Evolutionary conservation across 1,140 invertebrate species (phyloP).

Genomic region (Lepidurus packardi): DNA sequence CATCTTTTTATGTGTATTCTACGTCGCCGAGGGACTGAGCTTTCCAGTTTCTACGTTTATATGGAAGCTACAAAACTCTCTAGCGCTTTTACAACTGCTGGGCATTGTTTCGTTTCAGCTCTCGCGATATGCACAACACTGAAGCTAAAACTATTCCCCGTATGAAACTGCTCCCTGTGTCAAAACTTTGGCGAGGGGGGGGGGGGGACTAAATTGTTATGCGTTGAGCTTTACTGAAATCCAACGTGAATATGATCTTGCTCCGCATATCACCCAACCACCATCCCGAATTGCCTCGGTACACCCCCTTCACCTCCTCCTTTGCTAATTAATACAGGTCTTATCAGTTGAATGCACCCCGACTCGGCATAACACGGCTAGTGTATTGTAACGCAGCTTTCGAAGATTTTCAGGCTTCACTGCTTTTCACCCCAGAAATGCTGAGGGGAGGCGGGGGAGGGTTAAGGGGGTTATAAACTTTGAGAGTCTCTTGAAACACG

Average conservation of each 20-base stretch:
- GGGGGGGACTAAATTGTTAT: not conserved
- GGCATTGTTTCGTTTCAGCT: too few species aligned
- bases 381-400: conserved; percentile 3
- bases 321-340: conserved; percentile 17
- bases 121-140: too few species aligned
- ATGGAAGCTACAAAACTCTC: too few species aligned
- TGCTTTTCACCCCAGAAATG: not conserved
- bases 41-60: too few species aligned
- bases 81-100: too few species aligned
- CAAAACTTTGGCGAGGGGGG: not conserved
- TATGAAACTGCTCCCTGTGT: not conserved
- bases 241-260: conserved; percentile 3
- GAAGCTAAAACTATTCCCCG: too few species aligned
- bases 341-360: conserved; percentile 10
- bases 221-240: not conserved
- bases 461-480: too few species aligned
- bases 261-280: not conserved
- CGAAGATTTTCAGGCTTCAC: not conserved
- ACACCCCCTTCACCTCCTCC: not conserved
- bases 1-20: too few species aligned
- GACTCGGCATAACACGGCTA: not conserved
- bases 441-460: too few species aligned
- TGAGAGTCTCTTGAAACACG: too few species aligned
- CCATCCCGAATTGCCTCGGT: too few species aligned
- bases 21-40: too few species aligned